Conservation (phyloP, 2,797 vertebrate genomes). For the Muraenolepis orangiensis region DNA sequence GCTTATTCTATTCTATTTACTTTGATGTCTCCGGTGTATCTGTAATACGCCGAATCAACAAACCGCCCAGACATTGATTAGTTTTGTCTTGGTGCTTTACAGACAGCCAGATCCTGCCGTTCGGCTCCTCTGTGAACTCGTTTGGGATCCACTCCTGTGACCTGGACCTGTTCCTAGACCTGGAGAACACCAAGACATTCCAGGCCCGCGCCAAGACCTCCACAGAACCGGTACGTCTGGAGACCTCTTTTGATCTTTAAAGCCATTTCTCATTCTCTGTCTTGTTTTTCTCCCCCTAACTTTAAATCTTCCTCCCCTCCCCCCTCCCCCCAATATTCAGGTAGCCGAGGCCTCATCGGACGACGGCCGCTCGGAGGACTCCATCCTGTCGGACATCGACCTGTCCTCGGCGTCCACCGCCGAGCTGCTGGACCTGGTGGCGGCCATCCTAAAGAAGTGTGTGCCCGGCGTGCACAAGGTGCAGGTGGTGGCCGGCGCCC, state of each 20-base stretch:
- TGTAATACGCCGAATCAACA: not conserved
- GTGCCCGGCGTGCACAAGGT: constrained; percentile 89
- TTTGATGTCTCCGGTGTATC: too few species aligned
- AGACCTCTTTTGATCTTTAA: not conserved
- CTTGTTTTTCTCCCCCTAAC: not conserved
- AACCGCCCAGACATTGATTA: not conserved
- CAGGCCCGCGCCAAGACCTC: constrained; percentile 66
- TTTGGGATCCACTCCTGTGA: constrained; percentile 88
- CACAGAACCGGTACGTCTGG: constrained; percentile 60
- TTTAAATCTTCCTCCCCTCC: not conserved
- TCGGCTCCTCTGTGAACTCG: constrained; percentile 89
- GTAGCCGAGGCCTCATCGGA: constrained; percentile 59
- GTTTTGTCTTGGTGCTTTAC: constrained; percentile 12
- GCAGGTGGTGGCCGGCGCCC: constrained; percentile 77
- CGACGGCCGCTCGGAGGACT: constrained; percentile 76
- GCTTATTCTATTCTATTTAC: too few species aligned
- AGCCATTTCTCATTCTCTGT: not conserved
- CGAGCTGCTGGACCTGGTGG: constrained; percentile 82
- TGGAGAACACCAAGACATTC: constrained; percentile 81
- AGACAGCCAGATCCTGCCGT: constrained; percentile 84
- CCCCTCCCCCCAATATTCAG: constrained; percentile 31
- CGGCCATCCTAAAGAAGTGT: constrained; percentile 81
- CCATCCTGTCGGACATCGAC: constrained; percentile 81
- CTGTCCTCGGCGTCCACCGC: constrained; percentile 62
- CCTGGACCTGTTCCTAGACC: constrained; percentile 86